A percentile compares a stretch with the other conserved stretches of the same genome.
Evolutionary conservation across 2,888 invertebrate genomes (phyloP).

Genomic region (Therioaphis trifolii): DNA sequence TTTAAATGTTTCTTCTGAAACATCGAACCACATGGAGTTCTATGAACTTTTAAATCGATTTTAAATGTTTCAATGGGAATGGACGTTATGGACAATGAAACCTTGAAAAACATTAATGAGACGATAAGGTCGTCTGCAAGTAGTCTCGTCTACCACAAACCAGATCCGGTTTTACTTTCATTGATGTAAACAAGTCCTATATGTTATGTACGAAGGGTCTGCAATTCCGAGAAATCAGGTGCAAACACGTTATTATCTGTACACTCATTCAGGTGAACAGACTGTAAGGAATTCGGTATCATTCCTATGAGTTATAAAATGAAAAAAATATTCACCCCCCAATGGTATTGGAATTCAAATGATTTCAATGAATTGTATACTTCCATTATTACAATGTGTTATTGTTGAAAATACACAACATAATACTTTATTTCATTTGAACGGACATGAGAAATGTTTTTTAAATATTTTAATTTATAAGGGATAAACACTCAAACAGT

Average conservation of each 20-base stretch:
- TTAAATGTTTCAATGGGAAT: constrained; percentile 45
- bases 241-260: constrained; percentile 61
- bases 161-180: constrained; percentile 61
- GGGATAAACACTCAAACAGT: not conserved
- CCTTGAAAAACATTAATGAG: constrained; percentile 60
- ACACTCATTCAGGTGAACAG: constrained; percentile 52
- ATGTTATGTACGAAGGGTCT: constrained; percentile 51
- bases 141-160: constrained; percentile 42
- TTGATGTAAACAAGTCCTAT: constrained; percentile 61
- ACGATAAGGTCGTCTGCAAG: constrained; percentile 60
- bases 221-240: constrained; percentile 52
- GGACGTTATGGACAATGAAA: constrained; percentile 43
- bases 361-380: constrained; percentile 10
- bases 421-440: not conserved
- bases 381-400: not conserved
- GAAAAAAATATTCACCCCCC: constrained; percentile 46
- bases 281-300: constrained; percentile 50
- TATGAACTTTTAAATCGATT: constrained; percentile 48
- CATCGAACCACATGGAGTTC: constrained; percentile 25
- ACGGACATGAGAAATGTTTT: not conserved
- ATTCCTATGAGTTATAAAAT: constrained; percentile 31
- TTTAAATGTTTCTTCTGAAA: not conserved
- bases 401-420: not conserved
- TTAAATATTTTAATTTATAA: not conserved
- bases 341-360: constrained; percentile 40